Evolutionary conservation across 2,113 vertebrate genomes (phyloP).

Genomic region (Sinocyclocheilus anshuiensis): DNA sequence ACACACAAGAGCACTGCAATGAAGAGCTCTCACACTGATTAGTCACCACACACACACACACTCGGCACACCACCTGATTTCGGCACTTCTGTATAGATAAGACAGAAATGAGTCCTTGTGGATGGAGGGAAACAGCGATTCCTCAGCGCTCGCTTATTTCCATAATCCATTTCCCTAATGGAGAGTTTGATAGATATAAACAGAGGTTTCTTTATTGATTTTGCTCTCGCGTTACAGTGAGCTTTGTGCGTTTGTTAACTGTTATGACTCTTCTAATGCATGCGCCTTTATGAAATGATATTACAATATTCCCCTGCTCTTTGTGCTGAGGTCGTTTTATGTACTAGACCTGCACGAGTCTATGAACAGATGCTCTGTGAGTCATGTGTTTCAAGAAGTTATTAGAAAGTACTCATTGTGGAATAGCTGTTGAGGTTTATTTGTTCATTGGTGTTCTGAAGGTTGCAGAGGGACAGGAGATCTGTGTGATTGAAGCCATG

Average conservation of each 20-base stretch:
- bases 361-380: not conserved
- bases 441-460: conserved; percentile 44
- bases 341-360: not conserved
- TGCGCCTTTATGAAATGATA: conserved; percentile 11
- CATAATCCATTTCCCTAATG: conserved; percentile 20
- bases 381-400: not conserved
- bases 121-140: not conserved
- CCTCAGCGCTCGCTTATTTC: not conserved
- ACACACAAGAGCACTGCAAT: not conserved
- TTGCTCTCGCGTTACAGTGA: not conserved
- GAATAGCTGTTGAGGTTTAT: conserved; percentile 26
- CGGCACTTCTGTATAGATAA: not conserved
- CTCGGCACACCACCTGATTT: not conserved
- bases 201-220: conserved; percentile 43
- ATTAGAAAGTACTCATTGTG: not conserved
- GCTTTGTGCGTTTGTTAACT: conserved; percentile 8
- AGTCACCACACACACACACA: conserved; percentile 20
- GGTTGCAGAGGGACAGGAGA: conserved; percentile 80
- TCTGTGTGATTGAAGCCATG: conserved; percentile 89
- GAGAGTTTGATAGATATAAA: conserved; percentile 31
- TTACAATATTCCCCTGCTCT: not conserved
- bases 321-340: not conserved
- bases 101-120: not conserved
- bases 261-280: conserved; percentile 19
- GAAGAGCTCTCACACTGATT: conserved; percentile 11